Evolutionary conservation across 2,113 vertebrate genomes (phyloP).

Genomic region (Lamprotornis superbus): DNA sequence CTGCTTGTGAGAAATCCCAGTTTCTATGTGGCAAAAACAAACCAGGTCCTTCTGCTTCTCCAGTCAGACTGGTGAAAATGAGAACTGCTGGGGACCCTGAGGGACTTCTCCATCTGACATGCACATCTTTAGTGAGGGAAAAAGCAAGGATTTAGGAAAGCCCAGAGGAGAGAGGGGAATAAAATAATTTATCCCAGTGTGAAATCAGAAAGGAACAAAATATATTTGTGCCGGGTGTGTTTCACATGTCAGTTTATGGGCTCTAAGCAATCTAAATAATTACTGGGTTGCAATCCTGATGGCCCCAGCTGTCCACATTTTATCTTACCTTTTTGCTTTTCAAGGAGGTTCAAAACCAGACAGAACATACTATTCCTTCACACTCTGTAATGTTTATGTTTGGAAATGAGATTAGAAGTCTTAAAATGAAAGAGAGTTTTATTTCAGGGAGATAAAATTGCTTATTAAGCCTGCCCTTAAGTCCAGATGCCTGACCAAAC

Average conservation of each 20-base stretch:
- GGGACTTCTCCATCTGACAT: neutral
- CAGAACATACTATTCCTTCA: slow-evolving; percentile 9
- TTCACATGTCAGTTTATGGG: slow-evolving; percentile 1
- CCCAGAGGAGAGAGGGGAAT: neutral
- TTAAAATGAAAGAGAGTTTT: neutral
- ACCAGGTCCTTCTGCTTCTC: neutral
- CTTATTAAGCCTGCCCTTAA: slow-evolving; percentile 29
- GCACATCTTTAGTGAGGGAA: neutral
- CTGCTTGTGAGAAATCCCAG: neutral
- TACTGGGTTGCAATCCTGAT: slow-evolving; percentile 1
- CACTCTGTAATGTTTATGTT: slow-evolving; percentile 4
- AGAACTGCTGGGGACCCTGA: neutral
- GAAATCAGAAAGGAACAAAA: neutral
- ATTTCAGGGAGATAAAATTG: slow-evolving; percentile 16
- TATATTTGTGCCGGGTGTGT: neutral
- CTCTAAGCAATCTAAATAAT: slow-evolving; percentile 40
- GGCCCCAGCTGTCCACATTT: neutral
- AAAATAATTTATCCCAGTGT: neutral
- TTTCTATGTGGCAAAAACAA: neutral
- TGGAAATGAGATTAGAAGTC: slow-evolving; percentile 36
- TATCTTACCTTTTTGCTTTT: slow-evolving; percentile 33
- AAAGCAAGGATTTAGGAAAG: neutral
- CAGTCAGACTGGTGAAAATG: neutral
- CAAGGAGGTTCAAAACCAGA: neutral
- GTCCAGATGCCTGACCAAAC: neutral